Evolutionary conservation across 2,888 invertebrate genomes (phyloP), one percentile per base, ranked within the genome.

Genomic region (Xestoiulus laeticollis): DNA sequence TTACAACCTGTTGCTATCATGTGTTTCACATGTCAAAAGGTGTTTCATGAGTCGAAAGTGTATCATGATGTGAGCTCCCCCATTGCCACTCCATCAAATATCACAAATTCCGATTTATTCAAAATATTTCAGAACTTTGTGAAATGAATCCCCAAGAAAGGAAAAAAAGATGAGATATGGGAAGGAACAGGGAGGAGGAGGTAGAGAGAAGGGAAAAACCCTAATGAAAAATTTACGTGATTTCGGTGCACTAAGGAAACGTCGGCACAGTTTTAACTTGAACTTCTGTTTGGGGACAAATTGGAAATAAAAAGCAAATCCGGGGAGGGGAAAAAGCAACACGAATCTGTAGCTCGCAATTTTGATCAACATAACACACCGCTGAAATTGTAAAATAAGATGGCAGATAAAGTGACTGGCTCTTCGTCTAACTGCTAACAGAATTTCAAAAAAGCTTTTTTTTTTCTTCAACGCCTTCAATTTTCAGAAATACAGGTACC

Each of bases 341-440:
- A 78, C 30, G 78, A 78, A 78, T 78, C 30, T 78, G 78, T 78
- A 78, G 30, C 78, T 78, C 30, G 30, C 78, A 78, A 30, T 78
- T 78, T 78, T 78, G 78, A 78, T 78, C 78, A 78, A 30, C 78
- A 30, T 30, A 30, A 78, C 78, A 30, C 78, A 78, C 26, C 26
- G 30, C 1, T 30, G 78, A 78, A 78, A 30, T 78, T 78, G 78
- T 78, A 78, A 78, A 78, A 78, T 78, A 30, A 78, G 78, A 78
- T 78, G 78, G 78, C 78, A 78, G 78, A 78, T 78, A 78, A 78
- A 78, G 78, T 78, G 78, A 78, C 78, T 78, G 78, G 78, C 78
- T 78, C 14, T 78, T 14, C 78, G 3, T 78, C 78, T 78, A 78
- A 78, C 78, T 78, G 78, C 78, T 78, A 78, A 78, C 78, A 78